phyloP scores from a whole-genome alignment of 2,797 vertebrate genomes.

The Danio aesculapii region DNA sequence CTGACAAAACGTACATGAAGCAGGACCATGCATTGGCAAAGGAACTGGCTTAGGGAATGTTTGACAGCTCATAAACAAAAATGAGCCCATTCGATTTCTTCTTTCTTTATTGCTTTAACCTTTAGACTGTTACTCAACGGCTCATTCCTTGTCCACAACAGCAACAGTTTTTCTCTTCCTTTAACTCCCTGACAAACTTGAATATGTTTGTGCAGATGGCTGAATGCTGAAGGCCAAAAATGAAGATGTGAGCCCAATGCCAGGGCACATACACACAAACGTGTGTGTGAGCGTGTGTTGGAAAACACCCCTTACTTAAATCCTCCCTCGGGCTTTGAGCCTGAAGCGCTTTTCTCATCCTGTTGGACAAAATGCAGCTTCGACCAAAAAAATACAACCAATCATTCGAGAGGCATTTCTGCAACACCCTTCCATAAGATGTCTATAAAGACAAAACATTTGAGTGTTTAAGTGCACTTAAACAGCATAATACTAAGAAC shows the following conservation, averaged over 20 bases:
- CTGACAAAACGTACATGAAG: conserved; percentile 13
- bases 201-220: conserved; percentile 74
- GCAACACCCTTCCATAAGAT: conserved; percentile 41
- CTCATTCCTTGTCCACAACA: conserved; percentile 49
- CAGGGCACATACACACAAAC: conserved; percentile 61
- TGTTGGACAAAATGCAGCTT: conserved; percentile 64
- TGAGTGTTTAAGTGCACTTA: too few relatives aligned
- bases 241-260: conserved; percentile 68
- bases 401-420: conserved; percentile 45
- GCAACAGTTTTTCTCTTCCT: conserved; percentile 13
- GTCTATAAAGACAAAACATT: conserved; percentile 39
- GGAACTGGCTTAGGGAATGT: not conserved
- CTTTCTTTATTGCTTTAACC: conserved; percentile 13
- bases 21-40: conserved; percentile 4
- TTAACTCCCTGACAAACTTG: conserved; percentile 54
- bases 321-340: conserved; percentile 69
- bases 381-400: conserved; percentile 65
- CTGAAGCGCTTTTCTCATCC: conserved; percentile 64
- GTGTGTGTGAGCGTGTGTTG: conserved; percentile 14
- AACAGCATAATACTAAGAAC: too few relatives aligned
- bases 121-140: conserved; percentile 66
- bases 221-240: conserved; percentile 65
- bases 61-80: not conserved
- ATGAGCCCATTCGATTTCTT: not conserved
- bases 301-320: conserved; percentile 70